A percentile compares a stretch with the other conserved stretches of the same genome.
These are phyloP conservation scores for Diabrotica balteata DNA, from an alignment of 2,888 invertebrate species.

Conservation along the genomic window DNA sequence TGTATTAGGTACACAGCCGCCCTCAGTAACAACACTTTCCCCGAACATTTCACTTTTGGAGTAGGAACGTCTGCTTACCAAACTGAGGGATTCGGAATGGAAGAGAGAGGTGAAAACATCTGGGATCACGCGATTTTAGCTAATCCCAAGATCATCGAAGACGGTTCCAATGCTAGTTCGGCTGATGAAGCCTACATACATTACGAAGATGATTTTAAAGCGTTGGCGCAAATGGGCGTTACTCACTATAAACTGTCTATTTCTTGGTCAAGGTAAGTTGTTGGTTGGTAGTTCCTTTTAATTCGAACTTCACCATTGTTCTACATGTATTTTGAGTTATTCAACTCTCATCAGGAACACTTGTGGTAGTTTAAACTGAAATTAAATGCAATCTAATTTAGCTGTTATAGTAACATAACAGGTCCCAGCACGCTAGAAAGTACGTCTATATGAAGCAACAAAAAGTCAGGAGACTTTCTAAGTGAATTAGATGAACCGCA, in stretches of 20 bases:
- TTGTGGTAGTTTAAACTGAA: too few relatives aligned
- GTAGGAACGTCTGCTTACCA: constrained; percentile 21
- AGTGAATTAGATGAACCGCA: too few relatives aligned
- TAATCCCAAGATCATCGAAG: neutral
- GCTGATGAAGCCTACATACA: constrained; percentile 11
- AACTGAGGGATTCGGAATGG: constrained; percentile 12
- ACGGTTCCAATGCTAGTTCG: neutral
- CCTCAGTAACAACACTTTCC: constrained; percentile 2
- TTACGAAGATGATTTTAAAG: constrained; percentile 7
- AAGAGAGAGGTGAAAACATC: constrained; percentile 17
- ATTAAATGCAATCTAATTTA: too few relatives aligned
- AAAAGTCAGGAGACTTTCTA: too few relatives aligned
- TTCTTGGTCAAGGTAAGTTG: constrained; percentile 19
- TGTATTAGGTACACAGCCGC: neutral
- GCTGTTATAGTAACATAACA: too few relatives aligned
- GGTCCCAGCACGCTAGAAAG: too few relatives aligned
- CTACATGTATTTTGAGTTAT: too few relatives aligned
- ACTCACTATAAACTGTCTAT: constrained; percentile 21
- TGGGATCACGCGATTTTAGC: constrained; percentile 10
- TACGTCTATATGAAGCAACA: too few relatives aligned
- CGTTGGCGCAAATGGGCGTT: constrained; percentile 5
- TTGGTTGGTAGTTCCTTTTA: neutral
- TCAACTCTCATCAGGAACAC: too few relatives aligned
- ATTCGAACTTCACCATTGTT: too few relatives aligned
- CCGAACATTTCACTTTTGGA: constrained; percentile 20